phyloP scores from a whole-genome alignment of 2,113 vertebrate species.

The Tylochromis polylepis region DNA sequence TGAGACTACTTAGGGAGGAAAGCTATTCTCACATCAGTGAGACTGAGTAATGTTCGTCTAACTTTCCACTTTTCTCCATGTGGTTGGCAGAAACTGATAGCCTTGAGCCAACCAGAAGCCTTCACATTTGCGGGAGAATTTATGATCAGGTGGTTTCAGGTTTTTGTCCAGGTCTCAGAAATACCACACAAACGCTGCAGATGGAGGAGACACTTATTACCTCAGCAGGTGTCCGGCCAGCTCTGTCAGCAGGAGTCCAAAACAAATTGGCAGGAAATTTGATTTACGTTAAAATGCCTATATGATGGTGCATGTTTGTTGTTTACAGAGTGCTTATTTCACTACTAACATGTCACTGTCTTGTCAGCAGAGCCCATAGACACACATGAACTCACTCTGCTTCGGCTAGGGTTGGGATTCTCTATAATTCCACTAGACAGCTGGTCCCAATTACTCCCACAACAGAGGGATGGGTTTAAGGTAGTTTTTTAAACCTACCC shows the following conservation, averaged over 20 bases:
- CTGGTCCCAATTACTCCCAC: slow-evolving; percentile 67
- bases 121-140: slow-evolving; percentile 48
- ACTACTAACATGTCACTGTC: slow-evolving; percentile 9
- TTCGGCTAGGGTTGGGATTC: slow-evolving; percentile 3
- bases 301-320: slow-evolving; percentile 12
- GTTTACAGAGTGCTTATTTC: slow-evolving; percentile 5
- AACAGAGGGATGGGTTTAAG: slow-evolving; percentile 48
- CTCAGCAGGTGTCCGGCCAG: slow-evolving; percentile 55
- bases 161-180: slow-evolving; percentile 51
- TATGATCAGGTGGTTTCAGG: slow-evolving; percentile 57
- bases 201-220: slow-evolving; percentile 51
- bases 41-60: slow-evolving; percentile 35
- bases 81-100: slow-evolving; percentile 43
- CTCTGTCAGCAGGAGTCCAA: slow-evolving; percentile 5
- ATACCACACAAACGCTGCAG: slow-evolving; percentile 42
- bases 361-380: slow-evolving; percentile 7
- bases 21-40: slow-evolving; percentile 22
- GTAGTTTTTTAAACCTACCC: slow-evolving; percentile 48
- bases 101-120: slow-evolving; percentile 29
- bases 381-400: neutral
- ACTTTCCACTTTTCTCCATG: slow-evolving; percentile 24
- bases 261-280: slow-evolving; percentile 15
- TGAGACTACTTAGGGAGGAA: neutral
- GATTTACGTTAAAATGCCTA: neutral
- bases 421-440: slow-evolving; percentile 51